phyloP scores from a whole-genome alignment of 2,888 invertebrate genomes.

The Drosophila tanythrix region DNA sequence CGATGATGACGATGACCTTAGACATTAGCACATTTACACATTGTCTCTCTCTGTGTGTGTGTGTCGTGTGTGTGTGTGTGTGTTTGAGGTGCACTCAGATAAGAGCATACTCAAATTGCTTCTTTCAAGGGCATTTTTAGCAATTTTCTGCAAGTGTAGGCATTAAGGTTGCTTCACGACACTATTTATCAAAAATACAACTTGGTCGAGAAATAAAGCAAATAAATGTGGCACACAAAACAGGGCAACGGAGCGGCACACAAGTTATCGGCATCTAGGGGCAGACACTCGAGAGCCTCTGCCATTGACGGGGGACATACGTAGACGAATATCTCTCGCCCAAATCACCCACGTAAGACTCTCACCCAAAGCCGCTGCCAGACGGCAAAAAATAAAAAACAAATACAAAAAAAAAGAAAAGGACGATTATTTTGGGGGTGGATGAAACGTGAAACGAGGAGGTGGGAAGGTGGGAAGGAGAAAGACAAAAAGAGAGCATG shows the following conservation, averaged over 20 bases:
- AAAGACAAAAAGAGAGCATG: background rate
- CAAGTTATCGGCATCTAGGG: conserved; percentile 28
- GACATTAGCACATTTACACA: conserved; percentile 76
- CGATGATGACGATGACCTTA: conserved; percentile 56
- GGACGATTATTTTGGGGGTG: conserved; percentile 67
- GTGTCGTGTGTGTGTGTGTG: background rate
- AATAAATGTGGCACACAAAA: conserved; percentile 63
- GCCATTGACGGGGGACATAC: conserved; percentile 68
- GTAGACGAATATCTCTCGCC: conserved; percentile 30
- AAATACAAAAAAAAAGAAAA: conserved; percentile 16
- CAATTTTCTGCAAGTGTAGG: conserved; percentile 1
- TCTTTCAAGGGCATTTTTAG: background rate
- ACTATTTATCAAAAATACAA: conserved; percentile 61
- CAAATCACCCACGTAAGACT: conserved; percentile 26
- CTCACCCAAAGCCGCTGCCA: conserved; percentile 50
- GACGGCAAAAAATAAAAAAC: conserved; percentile 40
- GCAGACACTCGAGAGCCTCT: conserved; percentile 46
- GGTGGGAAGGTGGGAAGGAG: background rate
- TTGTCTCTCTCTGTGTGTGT: background rate
- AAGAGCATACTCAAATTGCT: background rate
- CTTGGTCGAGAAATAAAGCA: conserved; percentile 50
- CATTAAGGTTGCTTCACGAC: conserved; percentile 36
- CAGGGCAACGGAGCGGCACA: conserved; percentile 51
- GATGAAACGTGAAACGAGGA: conserved; percentile 41
- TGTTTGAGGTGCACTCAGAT: background rate